Conservation (phyloP, 2,113 vertebrate species). For the Otolemur garnettii region DNA sequence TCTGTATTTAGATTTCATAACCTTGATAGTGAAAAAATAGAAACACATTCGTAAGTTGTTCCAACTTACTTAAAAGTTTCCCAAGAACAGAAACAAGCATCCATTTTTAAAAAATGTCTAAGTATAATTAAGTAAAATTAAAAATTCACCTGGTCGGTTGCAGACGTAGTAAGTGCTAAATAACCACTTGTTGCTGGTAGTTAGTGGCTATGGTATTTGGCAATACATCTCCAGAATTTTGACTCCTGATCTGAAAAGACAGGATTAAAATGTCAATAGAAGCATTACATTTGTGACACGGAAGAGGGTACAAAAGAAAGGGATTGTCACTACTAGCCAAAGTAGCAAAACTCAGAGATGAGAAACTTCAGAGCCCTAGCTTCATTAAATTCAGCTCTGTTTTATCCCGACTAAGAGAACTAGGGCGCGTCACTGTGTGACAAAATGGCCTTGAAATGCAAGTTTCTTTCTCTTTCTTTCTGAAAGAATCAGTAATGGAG, state of each 20-base stretch:
- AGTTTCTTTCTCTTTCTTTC: background rate
- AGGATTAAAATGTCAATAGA: background rate
- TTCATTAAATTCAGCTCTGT: background rate
- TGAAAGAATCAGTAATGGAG: background rate
- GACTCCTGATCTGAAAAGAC: background rate
- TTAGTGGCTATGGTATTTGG: background rate
- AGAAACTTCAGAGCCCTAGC: background rate
- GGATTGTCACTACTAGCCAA: background rate
- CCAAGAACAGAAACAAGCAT: background rate
- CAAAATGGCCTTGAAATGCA: background rate
- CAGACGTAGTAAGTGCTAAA: background rate
- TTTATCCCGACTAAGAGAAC: conserved; percentile 9
- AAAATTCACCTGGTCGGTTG: background rate
- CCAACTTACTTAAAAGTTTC: background rate
- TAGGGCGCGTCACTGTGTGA: background rate
- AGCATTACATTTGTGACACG: background rate
- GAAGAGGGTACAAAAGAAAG: background rate
- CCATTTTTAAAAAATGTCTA: background rate
- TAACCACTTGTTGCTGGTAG: background rate
- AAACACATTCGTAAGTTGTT: background rate
- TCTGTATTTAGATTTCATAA: background rate
- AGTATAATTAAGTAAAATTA: conserved; percentile 9
- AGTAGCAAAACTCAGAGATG: background rate
- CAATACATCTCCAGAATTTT: background rate
- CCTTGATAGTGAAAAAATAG: background rate